These are phyloP conservation scores for Drosophila chauvacae DNA, from an alignment of 1,140 invertebrate genomes.

Conservation along the genomic window DNA sequence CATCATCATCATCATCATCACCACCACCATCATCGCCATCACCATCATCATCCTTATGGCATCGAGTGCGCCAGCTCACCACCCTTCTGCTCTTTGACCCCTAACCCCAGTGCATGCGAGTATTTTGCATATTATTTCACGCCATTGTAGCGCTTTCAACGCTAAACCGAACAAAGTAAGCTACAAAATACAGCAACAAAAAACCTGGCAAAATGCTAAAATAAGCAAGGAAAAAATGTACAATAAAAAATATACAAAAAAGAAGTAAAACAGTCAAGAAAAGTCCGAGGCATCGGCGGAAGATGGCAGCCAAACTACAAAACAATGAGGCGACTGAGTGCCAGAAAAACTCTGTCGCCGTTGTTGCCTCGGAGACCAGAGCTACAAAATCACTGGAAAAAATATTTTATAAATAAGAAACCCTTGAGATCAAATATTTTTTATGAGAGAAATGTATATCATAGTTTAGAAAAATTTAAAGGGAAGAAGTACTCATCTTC, in stretches of 20 bases:
- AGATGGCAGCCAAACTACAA: constrained; percentile 58
- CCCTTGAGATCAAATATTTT: neutral
- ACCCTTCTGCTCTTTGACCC: constrained; percentile 15
- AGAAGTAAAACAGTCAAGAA: constrained; percentile 5
- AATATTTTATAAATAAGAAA: neutral
- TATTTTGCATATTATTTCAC: constrained; percentile 83
- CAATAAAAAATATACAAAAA: constrained; percentile 1
- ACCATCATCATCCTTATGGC: constrained; percentile 13
- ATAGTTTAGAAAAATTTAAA: neutral
- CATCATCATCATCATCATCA: neutral
- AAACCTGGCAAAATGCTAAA: constrained; percentile 7
- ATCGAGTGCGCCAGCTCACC: constrained; percentile 47
- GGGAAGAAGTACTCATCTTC: neutral
- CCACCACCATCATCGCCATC: neutral
- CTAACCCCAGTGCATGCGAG: constrained; percentile 37
- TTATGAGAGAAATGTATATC: neutral
- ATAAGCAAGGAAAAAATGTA: constrained; percentile 6
- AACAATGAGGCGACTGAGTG: constrained; percentile 76
- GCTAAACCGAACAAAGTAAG: constrained; percentile 51
- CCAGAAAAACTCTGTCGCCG: constrained; percentile 75
- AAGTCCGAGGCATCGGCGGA: constrained; percentile 12
- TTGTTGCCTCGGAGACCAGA: constrained; percentile 9
- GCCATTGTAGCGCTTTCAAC: constrained; percentile 79
- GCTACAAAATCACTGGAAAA: constrained; percentile 12
- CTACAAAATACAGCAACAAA: constrained; percentile 20